Base-by-base conservation (phyloP, 2,797 vertebrate species). In the Tenualosa thibaudeaui region DNA sequence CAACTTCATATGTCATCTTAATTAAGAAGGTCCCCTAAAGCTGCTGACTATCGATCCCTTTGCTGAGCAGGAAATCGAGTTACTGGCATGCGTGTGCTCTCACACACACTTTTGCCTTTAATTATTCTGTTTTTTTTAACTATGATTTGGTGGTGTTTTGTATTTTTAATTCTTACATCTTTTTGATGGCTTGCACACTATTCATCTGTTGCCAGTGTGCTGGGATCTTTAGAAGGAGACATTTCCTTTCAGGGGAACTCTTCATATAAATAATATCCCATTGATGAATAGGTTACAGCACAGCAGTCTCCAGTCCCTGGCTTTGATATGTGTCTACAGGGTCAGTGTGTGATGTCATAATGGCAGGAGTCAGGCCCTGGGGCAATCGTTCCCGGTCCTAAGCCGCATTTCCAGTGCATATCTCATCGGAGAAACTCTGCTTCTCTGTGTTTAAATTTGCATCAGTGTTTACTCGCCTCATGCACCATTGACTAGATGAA, bases 211-310 rank as follows among this genome's bases (percentile, higher is more conserved):
- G 94, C 95, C 95, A 96, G 86, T 81, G 86, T 82, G 65, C 87
- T 85, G 60, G 81, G 43, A 89, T 88, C 92, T 86, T 92, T 85
- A 89, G 92, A 93, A 92, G 90, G 88, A 91, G 89, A 86, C 54
- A 81, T 88, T 91, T 93, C 91, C 91, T 91, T 93, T 92, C 85
- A 86, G 86, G 86, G 82, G 84, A 86, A 83, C 60, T 84, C 87
- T 81, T 89, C 90, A 87, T 94, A 95, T 96, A 93, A 95, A 95
- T 96, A 95, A 95, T 91, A 95, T 94, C 93, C 91, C 83, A 95
- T 95, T 96, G 95, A 96, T 96, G 93, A 96, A 95, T 95, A 95
- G 8, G 88, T 91, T 92, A 94, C 86, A 84, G 82, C 81, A 85
- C 83, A 56, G 84, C 88, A 83, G 81, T 53, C 84, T 85, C 56